Conservation (phyloP, 2,797 vertebrate genomes). For the Tokudaia tokunoshimensis region DNA sequence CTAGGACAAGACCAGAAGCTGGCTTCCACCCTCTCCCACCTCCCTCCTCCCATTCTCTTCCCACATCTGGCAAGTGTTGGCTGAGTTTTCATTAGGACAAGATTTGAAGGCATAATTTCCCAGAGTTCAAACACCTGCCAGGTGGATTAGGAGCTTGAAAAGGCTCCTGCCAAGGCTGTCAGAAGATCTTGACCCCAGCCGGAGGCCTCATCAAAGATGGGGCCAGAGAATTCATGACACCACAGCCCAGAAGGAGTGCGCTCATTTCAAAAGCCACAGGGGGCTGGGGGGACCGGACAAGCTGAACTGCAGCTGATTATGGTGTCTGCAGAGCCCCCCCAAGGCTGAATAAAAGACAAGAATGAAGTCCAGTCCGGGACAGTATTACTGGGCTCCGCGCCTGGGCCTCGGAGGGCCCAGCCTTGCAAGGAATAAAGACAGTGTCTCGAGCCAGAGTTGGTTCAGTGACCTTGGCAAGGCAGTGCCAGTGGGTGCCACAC, state of each 20-base stretch:
- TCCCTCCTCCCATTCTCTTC: neutral
- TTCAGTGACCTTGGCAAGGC: neutral
- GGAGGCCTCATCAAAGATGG: neutral
- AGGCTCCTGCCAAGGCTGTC: neutral
- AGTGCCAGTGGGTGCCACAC: neutral
- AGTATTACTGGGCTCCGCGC: fast-evolving
- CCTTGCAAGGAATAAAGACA: neutral
- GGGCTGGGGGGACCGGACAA: neutral
- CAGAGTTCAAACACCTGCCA: conserved; percentile 5
- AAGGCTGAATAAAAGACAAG: neutral
- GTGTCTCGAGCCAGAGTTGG: neutral
- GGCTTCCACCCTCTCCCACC: neutral
- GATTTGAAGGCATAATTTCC: conserved; percentile 10
- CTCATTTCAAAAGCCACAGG: neutral
- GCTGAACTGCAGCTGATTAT: neutral
- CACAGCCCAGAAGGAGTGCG: fast-evolving
- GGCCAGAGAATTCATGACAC: neutral
- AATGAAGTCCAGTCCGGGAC: no score
- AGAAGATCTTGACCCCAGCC: neutral
- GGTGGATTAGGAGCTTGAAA: neutral
- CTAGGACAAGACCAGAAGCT: neutral
- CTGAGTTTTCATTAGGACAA: neutral
- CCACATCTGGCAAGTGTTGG: neutral
- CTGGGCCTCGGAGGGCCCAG: neutral
- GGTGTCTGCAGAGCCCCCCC: neutral